phyloP scores from a whole-genome alignment of 2,888 invertebrate genomes.

The Belgica antarctica region DNA sequence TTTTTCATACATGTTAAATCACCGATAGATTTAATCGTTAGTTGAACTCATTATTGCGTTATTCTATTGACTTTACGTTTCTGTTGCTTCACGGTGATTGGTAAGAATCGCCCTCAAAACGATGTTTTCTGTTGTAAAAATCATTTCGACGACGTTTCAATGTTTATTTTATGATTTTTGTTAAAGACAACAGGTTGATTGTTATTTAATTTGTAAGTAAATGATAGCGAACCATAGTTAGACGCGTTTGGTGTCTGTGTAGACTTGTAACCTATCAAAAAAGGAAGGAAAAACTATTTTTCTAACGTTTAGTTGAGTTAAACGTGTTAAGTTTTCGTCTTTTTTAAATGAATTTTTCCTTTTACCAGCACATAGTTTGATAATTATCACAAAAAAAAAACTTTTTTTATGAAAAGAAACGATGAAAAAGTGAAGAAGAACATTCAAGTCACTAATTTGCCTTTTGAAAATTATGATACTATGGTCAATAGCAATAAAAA shows the following conservation, averaged over 20 bases:
- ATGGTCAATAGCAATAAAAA: constrained; percentile 16
- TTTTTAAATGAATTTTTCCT: neutral
- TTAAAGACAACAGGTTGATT: neutral
- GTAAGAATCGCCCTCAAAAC: constrained; percentile 1
- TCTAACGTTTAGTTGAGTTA: constrained; percentile 5
- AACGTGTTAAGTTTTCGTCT: constrained; percentile 13
- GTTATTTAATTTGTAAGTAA: constrained; percentile 32
- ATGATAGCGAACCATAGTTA: too few species aligned
- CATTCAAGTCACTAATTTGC: constrained; percentile 21
- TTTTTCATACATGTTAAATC: constrained; percentile 10
- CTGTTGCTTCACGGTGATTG: neutral
- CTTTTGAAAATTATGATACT: constrained; percentile 18
- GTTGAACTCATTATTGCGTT: too few species aligned
- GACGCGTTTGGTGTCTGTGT: neutral
- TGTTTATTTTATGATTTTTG: neutral
- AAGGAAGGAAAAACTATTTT: neutral
- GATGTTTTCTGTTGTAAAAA: neutral
- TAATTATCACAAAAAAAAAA: neutral
- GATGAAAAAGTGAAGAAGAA: neutral
- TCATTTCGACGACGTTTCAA: neutral
- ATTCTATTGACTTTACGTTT: neutral
- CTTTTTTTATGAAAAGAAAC: neutral
- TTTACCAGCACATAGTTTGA: constrained; percentile 4
- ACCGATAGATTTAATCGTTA: constrained; percentile 2
- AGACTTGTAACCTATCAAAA: neutral